Percentiles rank a stretch among this genome's conserved stretches.
Evolutionary conservation across 1,140 invertebrate genomes (phyloP).

Genomic region (Diachasmimorpha longicaudata): DNA sequence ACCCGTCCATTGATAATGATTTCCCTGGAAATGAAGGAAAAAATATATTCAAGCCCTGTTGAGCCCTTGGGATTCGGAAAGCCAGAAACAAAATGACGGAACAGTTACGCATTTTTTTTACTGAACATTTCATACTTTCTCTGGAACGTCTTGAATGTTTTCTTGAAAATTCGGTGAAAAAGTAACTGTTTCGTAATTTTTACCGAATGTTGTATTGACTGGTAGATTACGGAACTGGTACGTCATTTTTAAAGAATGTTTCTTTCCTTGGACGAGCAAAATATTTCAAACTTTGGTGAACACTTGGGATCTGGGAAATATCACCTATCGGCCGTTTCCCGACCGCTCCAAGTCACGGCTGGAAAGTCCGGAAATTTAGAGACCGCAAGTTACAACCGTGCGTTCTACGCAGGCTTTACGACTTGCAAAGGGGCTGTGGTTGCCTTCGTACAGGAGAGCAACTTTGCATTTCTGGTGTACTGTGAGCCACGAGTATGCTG

Average conservation of each 20-base stretch:
- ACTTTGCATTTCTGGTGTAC: constrained; percentile 5
- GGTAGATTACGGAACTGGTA: too few relatives aligned
- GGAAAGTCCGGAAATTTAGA: neutral
- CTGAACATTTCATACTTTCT: too few relatives aligned
- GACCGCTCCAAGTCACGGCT: neutral
- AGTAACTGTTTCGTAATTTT: too few relatives aligned
- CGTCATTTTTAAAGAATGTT: too few relatives aligned
- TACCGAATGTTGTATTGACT: too few relatives aligned
- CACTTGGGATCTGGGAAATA: neutral
- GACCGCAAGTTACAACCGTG: constrained; percentile 4
- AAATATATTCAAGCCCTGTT: neutral
- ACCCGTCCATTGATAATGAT: neutral
- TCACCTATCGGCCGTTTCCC: neutral
- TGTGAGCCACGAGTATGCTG: neutral
- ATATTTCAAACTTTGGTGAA: neutral
- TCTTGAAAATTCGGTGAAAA: too few relatives aligned
- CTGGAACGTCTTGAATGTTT: too few relatives aligned
- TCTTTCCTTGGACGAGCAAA: too few relatives aligned
- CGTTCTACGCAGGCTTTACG: constrained; percentile 26
- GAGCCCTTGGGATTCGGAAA: neutral
- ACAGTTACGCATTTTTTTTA: too few relatives aligned
- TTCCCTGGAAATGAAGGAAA: neutral
- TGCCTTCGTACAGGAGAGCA: constrained; percentile 23
- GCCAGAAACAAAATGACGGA: too few relatives aligned
- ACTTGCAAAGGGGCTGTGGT: constrained; percentile 31